These are phyloP conservation scores for Peromyscus maniculatus DNA, from an alignment of 2,113 vertebrate species.

Conservation along the genomic window DNA sequence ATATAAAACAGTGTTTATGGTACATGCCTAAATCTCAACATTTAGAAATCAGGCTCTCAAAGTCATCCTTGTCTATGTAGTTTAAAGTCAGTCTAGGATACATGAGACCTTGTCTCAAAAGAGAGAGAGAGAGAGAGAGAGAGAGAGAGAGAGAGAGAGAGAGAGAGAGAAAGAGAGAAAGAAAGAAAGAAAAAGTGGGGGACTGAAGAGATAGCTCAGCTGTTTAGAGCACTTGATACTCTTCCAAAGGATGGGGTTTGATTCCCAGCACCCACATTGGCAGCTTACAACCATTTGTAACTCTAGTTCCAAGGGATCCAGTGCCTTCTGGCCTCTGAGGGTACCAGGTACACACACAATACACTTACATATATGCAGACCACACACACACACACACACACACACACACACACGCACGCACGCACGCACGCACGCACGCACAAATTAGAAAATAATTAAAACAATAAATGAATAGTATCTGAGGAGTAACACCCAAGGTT, in stretches of 20 bases:
- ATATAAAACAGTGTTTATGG: no score
- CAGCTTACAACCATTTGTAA: not conserved
- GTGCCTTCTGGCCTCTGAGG: not conserved
- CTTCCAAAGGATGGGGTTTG: not conserved
- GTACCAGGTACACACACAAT: not conserved
- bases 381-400: no score
- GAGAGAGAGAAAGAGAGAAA: no score
- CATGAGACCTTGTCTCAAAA: not conserved
- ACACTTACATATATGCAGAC: not conserved
- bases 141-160: no score
- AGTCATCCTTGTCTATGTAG: not conserved
- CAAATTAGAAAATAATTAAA: not conserved
- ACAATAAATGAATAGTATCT: not conserved
- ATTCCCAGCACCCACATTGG: no score
- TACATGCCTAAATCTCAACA: not conserved
- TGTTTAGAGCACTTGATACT: not conserved
- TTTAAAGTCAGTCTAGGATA: not conserved
- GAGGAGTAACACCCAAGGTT: not conserved
- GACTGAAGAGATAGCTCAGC: no score
- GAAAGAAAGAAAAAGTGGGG: no score
- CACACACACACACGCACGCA: no score
- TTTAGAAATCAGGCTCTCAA: not conserved
- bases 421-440: no score
- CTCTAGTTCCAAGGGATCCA: not conserved
- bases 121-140: no score